Conservation (phyloP, 64 coral and sea anemone species). For the Porites lutea region DNA sequence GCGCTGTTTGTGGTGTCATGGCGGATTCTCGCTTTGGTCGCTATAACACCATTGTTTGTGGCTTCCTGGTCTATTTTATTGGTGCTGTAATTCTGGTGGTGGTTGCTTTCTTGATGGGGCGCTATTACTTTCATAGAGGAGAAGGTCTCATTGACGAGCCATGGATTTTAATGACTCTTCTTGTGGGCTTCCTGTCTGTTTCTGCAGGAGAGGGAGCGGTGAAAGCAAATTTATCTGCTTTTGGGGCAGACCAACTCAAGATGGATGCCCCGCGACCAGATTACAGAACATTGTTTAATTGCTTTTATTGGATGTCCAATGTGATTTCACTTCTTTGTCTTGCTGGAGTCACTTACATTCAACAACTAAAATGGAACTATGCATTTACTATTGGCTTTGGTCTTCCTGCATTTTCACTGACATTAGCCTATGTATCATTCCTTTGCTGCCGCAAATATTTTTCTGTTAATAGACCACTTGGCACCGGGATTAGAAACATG, state of each 20-base stretch:
- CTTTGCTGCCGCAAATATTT: conserved; percentile 79
- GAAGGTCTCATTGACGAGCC: conserved; percentile 22
- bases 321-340: conserved; percentile 71
- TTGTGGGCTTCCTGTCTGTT: conserved; percentile 67
- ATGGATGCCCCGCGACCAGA: conserved; percentile 48
- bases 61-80: conserved; percentile 81
- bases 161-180: conserved; percentile 60
- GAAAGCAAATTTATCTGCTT: conserved; percentile 81
- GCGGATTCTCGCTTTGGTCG: conserved; percentile 86
- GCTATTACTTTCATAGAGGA: conserved; percentile 15
- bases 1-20: conserved; percentile 69
- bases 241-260: conserved; percentile 88
- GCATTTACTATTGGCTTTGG: conserved; percentile 84
- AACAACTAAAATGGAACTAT: conserved; percentile 86
- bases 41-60: conserved; percentile 78
- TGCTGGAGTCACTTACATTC: conserved; percentile 81
- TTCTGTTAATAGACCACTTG: conserved; percentile 53
- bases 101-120: conserved; percentile 66
- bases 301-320: conserved; percentile 93
- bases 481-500: conserved; percentile 86
- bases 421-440: conserved; percentile 67
- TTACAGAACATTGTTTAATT: conserved; percentile 84
- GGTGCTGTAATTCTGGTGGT: conserved; percentile 66
- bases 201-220: conserved; percentile 83
- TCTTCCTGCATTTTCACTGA: conserved; percentile 67